Conservation (phyloP, 2,113 vertebrate genomes). For the Muntiacus muntjak region DNA sequence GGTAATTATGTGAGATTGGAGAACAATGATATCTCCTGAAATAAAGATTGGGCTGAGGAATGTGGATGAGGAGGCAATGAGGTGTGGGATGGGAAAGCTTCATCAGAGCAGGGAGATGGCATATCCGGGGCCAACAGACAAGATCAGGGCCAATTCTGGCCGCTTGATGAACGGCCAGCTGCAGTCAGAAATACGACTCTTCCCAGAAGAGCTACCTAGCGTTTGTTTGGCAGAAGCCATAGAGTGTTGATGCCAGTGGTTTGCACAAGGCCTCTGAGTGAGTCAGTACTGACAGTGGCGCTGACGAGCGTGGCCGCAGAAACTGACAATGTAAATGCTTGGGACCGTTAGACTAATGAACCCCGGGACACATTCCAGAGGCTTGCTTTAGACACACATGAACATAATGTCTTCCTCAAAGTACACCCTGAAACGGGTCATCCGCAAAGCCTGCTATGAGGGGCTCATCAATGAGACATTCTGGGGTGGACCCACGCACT, state of each 20-base stretch:
- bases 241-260: not conserved
- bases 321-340: not conserved
- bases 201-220: slow-evolving; percentile 14
- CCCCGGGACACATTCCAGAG: not conserved
- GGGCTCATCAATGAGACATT: not conserved
- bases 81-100: not conserved
- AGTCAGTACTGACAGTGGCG: not conserved
- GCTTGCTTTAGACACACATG: not conserved
- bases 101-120: not conserved
- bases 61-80: not conserved
- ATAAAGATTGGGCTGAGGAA: not conserved
- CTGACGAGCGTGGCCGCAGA: not conserved
- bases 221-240: not conserved
- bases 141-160: not conserved
- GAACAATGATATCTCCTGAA: not conserved
- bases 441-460: not conserved
- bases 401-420: not conserved
- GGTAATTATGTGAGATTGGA: not conserved
- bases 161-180: not conserved
- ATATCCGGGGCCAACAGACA: not conserved
- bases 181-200: not conserved
- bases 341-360: not conserved
- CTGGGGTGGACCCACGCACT: not conserved
- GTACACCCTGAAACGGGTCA: not conserved
- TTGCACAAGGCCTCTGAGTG: not conserved